Conservation (phyloP, 23 tunicate species). For the Halocynthia aurantium region DNA sequence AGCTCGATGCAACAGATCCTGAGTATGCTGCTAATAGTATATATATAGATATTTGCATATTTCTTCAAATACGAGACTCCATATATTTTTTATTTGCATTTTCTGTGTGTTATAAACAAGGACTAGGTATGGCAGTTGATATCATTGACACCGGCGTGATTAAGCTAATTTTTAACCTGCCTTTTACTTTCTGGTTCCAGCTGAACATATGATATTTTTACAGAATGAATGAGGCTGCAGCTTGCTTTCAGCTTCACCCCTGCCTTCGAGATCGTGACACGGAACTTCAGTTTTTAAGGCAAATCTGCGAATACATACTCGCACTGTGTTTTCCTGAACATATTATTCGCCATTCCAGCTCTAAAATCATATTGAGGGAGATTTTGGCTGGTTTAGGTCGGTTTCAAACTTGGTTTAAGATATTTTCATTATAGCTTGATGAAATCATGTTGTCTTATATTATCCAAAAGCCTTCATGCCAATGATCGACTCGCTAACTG, state of each 20-base stretch:
- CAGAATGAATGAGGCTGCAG: neutral
- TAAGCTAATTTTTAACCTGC: too few species aligned
- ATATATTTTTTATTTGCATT: too few species aligned
- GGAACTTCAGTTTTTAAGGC: constrained; percentile 50
- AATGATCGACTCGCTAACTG: constrained; percentile 59
- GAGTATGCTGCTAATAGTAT: neutral
- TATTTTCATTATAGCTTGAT: too few species aligned
- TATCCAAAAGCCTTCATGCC: constrained; percentile 33
- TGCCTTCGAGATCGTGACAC: constrained; percentile 56
- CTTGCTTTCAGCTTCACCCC: constrained; percentile 58
- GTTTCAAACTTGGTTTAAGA: neutral
- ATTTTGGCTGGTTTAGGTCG: constrained; percentile 76
- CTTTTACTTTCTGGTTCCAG: too few species aligned
- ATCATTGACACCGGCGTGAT: too few species aligned
- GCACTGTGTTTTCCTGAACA: constrained; percentile 59
- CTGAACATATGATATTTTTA: too few species aligned
- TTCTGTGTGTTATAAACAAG: too few species aligned
- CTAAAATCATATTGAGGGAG: constrained; percentile 68
- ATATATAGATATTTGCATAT: too few species aligned
- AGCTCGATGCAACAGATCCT: constrained; percentile 38
- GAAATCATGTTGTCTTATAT: neutral
- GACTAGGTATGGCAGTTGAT: too few species aligned
- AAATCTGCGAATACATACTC: constrained; percentile 71
- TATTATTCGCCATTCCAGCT: constrained; percentile 49
- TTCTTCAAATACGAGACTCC: too few species aligned